Base-by-base conservation (phyloP, 2,113 vertebrate species). In the Herpetotheres cachinnans region DNA sequence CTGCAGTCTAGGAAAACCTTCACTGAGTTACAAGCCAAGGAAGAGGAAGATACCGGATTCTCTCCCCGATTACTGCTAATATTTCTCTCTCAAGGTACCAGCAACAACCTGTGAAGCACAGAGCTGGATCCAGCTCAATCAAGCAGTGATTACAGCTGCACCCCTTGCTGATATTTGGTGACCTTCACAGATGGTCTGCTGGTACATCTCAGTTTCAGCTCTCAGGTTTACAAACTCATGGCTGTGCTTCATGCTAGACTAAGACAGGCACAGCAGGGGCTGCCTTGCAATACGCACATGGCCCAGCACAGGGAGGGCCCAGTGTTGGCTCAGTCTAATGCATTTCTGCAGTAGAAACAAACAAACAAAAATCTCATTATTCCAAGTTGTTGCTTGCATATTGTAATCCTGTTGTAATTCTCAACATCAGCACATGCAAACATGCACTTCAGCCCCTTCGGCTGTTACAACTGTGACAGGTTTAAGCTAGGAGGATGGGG, bases 251-350 rank as follows among this genome's bases (percentile, higher is more conserved):
- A 6, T 3, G 32, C 61, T 8, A 25, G 72, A 10, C 46, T 13
- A 25, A 50, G 82, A 8, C 21, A 30, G 16, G 71, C 82, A 20
- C 89, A 76, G 89, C 22, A 4, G 79, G 79, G 62, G 58, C 67
- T 81, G 77, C 88, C 71, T 77, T 0, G 0, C 56, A 4, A 26
- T 17, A 40, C 7, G 4, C 24, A 5, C 50, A 2, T 6, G 6
- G 42, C 86, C 78, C 27, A 46, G 63, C 65, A 22, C 27, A 1
- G 47, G 21, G 21, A 82, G 46, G 22, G 63, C 67, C 36, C 77
- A 9, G 15, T 0, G 7, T 18, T 85, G 86, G 47, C 85, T 36
- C 73, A 38, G 46, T 10, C 63, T 38, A 46, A 78, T 0, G 0
- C 62, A 15, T 34, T 79, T 49, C 73, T 69, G 66, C 90, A 90